Evolutionary conservation across 2,113 vertebrate species (phyloP).

Genomic region (Rallus limicola): DNA sequence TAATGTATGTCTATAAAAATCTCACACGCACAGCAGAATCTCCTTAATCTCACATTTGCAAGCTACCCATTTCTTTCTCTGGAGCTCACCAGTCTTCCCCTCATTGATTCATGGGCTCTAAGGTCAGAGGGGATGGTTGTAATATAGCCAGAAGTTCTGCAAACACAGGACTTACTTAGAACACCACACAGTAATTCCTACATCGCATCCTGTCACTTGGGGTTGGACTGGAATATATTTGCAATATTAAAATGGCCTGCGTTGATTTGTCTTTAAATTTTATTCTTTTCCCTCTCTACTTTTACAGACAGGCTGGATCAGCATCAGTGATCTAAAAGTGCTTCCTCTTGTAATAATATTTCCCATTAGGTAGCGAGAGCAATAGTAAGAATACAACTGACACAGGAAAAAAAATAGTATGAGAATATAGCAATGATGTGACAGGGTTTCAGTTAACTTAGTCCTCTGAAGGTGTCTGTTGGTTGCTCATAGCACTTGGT

Average conservation of each 20-base stretch:
- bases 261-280: neutral
- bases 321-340: neutral
- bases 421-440: neutral
- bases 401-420: neutral
- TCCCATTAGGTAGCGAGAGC: neutral
- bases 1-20: slow-evolving; percentile 23
- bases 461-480: neutral
- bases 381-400: neutral
- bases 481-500: neutral
- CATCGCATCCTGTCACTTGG: neutral
- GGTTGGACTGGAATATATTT: neutral
- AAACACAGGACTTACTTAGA: neutral
- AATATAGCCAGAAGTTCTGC: neutral
- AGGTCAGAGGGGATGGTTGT: neutral
- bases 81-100: neutral
- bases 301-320: neutral
- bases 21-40: slow-evolving; percentile 20
- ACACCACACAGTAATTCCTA: neutral
- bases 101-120: neutral
- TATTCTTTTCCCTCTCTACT: neutral
- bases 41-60: neutral
- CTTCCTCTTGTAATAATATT: neutral
- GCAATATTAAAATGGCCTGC: neutral
- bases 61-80: neutral
- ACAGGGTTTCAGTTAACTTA: neutral